These are phyloP conservation scores for Drosophila melanica DNA, from an alignment of 1,140 invertebrate species.

Conservation along the genomic window DNA sequence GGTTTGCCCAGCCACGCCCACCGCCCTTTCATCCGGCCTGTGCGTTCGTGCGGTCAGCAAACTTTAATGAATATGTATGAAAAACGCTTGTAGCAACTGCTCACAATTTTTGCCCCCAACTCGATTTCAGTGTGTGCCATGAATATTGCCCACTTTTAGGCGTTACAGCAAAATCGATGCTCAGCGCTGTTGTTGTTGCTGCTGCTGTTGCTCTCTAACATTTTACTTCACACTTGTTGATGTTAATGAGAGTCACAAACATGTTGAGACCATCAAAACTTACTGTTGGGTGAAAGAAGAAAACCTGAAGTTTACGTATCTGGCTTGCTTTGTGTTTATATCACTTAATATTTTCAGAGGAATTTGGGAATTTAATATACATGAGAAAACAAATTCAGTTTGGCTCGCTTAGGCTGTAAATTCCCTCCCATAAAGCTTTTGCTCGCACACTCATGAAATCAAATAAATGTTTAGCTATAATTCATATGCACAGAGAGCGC, in stretches of 20 bases:
- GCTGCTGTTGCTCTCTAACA: slow-evolving; percentile 30
- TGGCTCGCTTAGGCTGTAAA: background rate
- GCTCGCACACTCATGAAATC: slow-evolving; percentile 13
- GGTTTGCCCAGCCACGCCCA: slow-evolving; percentile 1
- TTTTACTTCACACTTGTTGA: slow-evolving; percentile 69
- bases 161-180: slow-evolving; percentile 41
- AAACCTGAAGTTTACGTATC: background rate
- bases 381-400: background rate
- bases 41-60: slow-evolving; percentile 77
- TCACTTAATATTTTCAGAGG: background rate
- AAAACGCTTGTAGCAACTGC: slow-evolving; percentile 71
- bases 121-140: slow-evolving; percentile 40
- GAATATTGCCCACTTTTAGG: slow-evolving; percentile 62
- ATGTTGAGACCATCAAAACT: background rate
- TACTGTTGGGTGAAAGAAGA: background rate
- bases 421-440: background rate
- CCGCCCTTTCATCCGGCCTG: slow-evolving; percentile 19
- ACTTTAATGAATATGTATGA: slow-evolving; percentile 83
- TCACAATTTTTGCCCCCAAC: background rate
- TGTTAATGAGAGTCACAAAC: slow-evolving; percentile 54
- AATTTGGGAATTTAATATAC: background rate
- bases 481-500: slow-evolving; percentile 21
- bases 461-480: slow-evolving; percentile 49
- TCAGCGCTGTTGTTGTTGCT: slow-evolving; percentile 17
- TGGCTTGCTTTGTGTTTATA: background rate